A percentile compares a stretch with the other conserved stretches of the same genome.
phyloP scores from a whole-genome alignment of 2,888 invertebrate genomes.

The Serrognathus titanus region DNA sequence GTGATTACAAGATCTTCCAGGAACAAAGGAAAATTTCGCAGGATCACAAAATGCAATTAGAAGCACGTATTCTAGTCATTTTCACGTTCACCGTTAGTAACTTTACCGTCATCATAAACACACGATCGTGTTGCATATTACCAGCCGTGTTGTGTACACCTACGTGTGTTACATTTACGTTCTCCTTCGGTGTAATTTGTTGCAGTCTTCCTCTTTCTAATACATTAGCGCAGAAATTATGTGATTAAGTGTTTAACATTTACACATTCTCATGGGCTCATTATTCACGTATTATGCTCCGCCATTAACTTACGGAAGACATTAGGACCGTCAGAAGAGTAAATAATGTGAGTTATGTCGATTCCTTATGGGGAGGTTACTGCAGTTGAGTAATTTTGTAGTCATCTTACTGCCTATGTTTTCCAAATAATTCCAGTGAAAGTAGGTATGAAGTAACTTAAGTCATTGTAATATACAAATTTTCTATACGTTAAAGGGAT shows the following conservation, averaged over 20 bases:
- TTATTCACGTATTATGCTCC: constrained; percentile 20
- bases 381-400: too few species aligned
- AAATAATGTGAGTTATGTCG: constrained; percentile 27
- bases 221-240: constrained; percentile 15
- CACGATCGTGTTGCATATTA: background rate
- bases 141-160: background rate
- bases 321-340: constrained; percentile 30
- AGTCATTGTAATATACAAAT: too few species aligned
- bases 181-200: background rate
- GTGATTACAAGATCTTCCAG: too few species aligned
- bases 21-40: constrained; percentile 20
- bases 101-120: constrained; percentile 16
- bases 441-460: too few species aligned
- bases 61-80: constrained; percentile 15
- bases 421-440: too few species aligned
- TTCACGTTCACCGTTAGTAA: constrained; percentile 21
- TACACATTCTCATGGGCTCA: constrained; percentile 16
- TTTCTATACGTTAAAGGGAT: too few species aligned
- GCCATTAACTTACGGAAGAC: constrained; percentile 33
- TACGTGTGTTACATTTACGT: background rate
- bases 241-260: constrained; percentile 15
- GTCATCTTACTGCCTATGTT: too few species aligned
- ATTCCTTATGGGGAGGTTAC: constrained; percentile 3
- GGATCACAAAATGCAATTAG: constrained; percentile 23
- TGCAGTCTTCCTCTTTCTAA: constrained; percentile 4